Conservation (phyloP, 2,113 vertebrate species). For the Gopherus evgoodei region DNA sequence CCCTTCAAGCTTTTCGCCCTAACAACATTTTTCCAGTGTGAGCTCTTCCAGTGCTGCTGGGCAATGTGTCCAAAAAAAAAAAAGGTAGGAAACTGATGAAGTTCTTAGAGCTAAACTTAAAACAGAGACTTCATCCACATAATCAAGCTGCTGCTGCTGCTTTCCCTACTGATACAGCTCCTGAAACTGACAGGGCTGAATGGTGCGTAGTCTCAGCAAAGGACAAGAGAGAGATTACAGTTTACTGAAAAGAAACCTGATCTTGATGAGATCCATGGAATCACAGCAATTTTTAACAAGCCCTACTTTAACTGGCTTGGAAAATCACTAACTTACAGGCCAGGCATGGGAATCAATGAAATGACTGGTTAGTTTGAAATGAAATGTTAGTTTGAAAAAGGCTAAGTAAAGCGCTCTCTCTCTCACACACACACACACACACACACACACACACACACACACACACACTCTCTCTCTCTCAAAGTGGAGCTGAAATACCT, state of each 20-base stretch:
- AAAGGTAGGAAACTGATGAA: background rate
- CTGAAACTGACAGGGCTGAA: background rate
- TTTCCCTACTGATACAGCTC: background rate
- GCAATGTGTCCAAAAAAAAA: background rate
- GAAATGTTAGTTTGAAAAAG: no score
- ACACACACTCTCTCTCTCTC: no score
- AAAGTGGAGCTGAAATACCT: background rate
- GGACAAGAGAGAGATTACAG: background rate
- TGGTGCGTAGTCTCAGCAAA: slow-evolving; percentile 3
- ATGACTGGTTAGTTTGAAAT: background rate
- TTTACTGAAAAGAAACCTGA: slow-evolving; percentile 10
- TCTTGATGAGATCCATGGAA: background rate
- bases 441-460: no score
- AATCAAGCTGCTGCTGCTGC: background rate
- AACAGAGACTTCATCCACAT: slow-evolving; percentile 1
- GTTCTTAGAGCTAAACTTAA: background rate
- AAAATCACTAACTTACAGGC: background rate
- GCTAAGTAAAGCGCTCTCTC: no score
- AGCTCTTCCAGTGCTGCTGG: background rate
- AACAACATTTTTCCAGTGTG: background rate
- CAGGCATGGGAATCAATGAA: background rate
- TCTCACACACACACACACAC: background rate
- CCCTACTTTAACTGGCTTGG: background rate
- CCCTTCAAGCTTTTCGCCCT: slow-evolving; percentile 42
- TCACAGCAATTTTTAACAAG: background rate